Conservation (phyloP, 2,797 vertebrate genomes). For the Salarias fasciatus region DNA sequence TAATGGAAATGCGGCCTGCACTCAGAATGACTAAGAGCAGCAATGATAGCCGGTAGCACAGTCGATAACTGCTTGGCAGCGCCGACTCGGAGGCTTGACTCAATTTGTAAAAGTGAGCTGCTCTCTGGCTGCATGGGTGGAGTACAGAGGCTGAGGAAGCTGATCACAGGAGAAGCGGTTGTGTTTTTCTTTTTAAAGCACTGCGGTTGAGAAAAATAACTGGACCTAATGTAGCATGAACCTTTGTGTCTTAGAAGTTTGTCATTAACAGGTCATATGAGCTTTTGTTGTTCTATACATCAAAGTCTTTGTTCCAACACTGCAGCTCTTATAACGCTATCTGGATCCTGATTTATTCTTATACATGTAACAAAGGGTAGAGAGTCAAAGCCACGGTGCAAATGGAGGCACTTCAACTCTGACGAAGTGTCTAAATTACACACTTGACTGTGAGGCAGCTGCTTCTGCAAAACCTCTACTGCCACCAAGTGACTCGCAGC, state of each 20-base stretch:
- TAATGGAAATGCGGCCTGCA: constrained; percentile 57
- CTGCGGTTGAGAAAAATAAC: neutral
- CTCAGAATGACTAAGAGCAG: constrained; percentile 59
- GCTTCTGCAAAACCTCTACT: constrained; percentile 63
- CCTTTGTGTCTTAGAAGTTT: constrained; percentile 48
- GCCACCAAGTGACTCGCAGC: constrained; percentile 72
- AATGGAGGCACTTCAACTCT: constrained; percentile 29
- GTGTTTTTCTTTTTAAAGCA: neutral
- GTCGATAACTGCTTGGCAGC: constrained; percentile 67
- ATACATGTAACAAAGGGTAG: constrained; percentile 22
- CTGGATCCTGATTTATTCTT: constrained; percentile 39
- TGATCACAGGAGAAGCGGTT: constrained; percentile 41
- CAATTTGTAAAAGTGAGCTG: constrained; percentile 61
- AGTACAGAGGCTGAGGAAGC: constrained; percentile 38
- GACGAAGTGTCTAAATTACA: constrained; percentile 30
- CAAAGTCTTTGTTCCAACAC: constrained; percentile 41
- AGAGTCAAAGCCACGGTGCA: constrained; percentile 30
- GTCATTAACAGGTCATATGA: constrained; percentile 42
- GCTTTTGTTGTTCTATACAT: constrained; percentile 44
- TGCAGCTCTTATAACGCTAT: constrained; percentile 31
- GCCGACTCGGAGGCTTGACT: constrained; percentile 51
- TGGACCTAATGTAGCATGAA: constrained; percentile 47
- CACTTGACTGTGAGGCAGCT: constrained; percentile 17
- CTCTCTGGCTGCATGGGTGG: constrained; percentile 33
- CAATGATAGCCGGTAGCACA: constrained; percentile 55